Percentiles rank a stretch among this genome's conserved stretches.
Conservation (phyloP, 1,140 invertebrate genomes). For the Samia ricini region DNA sequence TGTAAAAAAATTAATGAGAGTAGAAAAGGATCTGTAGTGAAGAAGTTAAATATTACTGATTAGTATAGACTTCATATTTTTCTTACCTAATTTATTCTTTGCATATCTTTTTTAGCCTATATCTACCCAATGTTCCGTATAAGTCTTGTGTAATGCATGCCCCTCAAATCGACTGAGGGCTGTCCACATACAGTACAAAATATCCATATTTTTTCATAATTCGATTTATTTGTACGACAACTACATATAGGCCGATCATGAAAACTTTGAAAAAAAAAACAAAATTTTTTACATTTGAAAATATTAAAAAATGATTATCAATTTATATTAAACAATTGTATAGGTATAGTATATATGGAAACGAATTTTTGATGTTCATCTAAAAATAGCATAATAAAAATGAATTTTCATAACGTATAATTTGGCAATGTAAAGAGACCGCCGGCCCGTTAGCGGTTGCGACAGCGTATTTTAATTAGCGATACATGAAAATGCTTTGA, state of each 20-base stretch:
- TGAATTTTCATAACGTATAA: slow-evolving; percentile 58
- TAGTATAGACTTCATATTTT: no score
- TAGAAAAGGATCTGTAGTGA: no score
- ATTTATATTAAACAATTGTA: not conserved
- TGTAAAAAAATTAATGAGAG: no score
- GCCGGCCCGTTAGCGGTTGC: slow-evolving; percentile 43
- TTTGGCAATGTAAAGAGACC: slow-evolving; percentile 48
- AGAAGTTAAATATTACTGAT: no score
- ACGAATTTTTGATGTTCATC: slow-evolving; percentile 4
- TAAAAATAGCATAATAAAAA: slow-evolving; percentile 32
- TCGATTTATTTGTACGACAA: no score
- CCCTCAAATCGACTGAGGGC: no score
- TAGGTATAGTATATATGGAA: not conserved
- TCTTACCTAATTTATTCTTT: no score
- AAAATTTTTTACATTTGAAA: not conserved
- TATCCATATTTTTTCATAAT: no score
- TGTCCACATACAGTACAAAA: no score
- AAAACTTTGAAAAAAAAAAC: not conserved
- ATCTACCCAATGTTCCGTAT: no score
- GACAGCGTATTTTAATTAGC: slow-evolving; percentile 76
- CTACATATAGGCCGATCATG: not conserved
- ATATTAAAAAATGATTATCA: not conserved
- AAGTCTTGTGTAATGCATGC: no score
- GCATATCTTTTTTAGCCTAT: no score
- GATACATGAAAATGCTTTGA: slow-evolving; percentile 75